These are phyloP conservation scores for Nipponia nippon DNA, from an alignment of 2,113 vertebrate species.

Conservation along the genomic window DNA sequence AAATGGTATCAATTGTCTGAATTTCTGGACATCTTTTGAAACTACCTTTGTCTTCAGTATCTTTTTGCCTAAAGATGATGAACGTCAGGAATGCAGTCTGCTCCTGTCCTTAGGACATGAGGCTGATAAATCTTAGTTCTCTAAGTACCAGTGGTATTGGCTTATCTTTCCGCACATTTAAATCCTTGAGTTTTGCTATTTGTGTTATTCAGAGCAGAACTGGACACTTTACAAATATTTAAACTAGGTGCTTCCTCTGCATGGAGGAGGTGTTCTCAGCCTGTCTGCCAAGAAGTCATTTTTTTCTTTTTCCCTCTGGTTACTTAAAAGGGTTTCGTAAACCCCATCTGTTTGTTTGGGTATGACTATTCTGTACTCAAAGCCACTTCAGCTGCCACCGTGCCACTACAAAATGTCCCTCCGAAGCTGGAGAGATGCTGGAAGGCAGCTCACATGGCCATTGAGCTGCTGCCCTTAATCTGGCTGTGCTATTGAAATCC, in stretches of 20 bases:
- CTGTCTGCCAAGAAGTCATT: background rate
- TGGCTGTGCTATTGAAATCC: background rate
- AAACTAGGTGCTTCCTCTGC: background rate
- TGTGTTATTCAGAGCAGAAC: background rate
- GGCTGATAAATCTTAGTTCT: background rate
- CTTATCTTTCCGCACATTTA: background rate
- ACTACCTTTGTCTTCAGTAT: background rate
- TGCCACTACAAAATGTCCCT: background rate
- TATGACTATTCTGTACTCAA: background rate
- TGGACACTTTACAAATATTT: background rate
- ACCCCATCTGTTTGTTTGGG: background rate
- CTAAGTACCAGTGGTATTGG: background rate
- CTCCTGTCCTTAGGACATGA: background rate
- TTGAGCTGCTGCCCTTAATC: background rate
- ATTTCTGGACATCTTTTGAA: background rate
- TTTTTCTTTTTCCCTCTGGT: background rate
- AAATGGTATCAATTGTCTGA: background rate
- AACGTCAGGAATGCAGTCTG: background rate
- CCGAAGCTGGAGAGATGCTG: background rate
- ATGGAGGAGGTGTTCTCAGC: background rate
- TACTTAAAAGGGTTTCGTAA: accelerated
- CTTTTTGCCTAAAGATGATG: background rate
- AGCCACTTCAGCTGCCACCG: background rate
- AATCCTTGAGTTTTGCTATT: background rate
- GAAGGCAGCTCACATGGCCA: background rate